phyloP scores from a whole-genome alignment of 2,888 invertebrate species.

The Meteorus colon region DNA sequence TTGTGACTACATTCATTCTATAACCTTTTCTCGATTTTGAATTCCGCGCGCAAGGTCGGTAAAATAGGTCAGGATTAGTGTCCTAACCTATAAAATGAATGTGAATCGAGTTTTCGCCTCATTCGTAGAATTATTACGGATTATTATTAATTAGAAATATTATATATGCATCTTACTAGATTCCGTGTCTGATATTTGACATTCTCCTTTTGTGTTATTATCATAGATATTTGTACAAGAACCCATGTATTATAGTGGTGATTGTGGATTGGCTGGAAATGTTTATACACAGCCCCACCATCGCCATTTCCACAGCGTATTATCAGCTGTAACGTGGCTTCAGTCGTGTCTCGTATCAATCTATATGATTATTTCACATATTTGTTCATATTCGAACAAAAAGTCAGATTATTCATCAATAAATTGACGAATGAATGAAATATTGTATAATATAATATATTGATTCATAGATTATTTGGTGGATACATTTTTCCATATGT shows the following conservation, averaged over 20 bases:
- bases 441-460: background rate
- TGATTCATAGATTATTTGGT: background rate
- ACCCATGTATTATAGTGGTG: background rate
- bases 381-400: too few relatives aligned
- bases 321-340: constrained; percentile 3
- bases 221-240: background rate
- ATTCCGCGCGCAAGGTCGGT: too few relatives aligned
- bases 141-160: too few relatives aligned
- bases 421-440: background rate
- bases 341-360: background rate
- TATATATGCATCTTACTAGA: too few relatives aligned
- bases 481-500: background rate
- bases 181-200: too few relatives aligned
- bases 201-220: background rate
- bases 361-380: background rate
- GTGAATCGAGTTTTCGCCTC: too few relatives aligned
- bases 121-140: too few relatives aligned
- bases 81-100: too few relatives aligned
- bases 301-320: background rate
- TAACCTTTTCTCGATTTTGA: too few relatives aligned
- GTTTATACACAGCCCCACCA: background rate
- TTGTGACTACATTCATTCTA: too few relatives aligned
- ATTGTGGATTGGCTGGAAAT: background rate
- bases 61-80: too few relatives aligned
- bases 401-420: background rate